Base-by-base conservation (phyloP, 2,888 invertebrate genomes). In the Andrena bicolor region DNA sequence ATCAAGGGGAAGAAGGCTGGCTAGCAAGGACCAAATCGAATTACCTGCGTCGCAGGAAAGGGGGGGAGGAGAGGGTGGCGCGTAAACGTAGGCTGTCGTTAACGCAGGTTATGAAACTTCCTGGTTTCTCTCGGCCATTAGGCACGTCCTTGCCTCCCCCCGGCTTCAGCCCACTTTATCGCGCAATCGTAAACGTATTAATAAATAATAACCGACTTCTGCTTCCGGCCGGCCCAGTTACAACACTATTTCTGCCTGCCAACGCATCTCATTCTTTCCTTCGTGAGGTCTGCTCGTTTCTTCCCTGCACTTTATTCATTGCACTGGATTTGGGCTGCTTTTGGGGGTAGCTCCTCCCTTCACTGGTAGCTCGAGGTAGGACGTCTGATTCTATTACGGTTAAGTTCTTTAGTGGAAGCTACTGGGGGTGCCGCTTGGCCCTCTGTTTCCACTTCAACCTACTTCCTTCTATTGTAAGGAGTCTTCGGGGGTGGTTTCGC, bases 171-270 rank as follows among this genome's bases (percentile, higher is more conserved):
- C 66, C 84, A 83, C 76, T 88, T 87, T 81, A 85, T 78, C 84
- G 80, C 70, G 65, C 86, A 88, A 89, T 90, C 89, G 86, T 89
- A 89, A 89, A 88, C 81, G 80, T 85, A 83, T 87, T 90, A 88
- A 90, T 86, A 90, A 90, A 89, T 86, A 87, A 90, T 82, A 82
- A 82, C 53, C 30, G 73, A 73, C 74, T 75, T 51, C 20, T 56
- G 20, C 20, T 35, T 51, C 65, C 72, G 64, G 48, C 2, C 2
- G 0, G 1, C 20, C 1, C 5, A 16, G 20, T 60, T 63, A 49
- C 48, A 68, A 49, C 48, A 35, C 35, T 8, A 35, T 23, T 41
- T 28, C 35, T 49, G 6, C 10, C 28, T 41, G 32, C 32, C 26
- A 28, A 41, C 1, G 41, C 6, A 35, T 8, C 13, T 51, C 49